Evolutionary conservation across 2,888 invertebrate species (phyloP), one percentile per base, ranked within the genome.

Genomic region (Drosophila pegasa): DNA sequence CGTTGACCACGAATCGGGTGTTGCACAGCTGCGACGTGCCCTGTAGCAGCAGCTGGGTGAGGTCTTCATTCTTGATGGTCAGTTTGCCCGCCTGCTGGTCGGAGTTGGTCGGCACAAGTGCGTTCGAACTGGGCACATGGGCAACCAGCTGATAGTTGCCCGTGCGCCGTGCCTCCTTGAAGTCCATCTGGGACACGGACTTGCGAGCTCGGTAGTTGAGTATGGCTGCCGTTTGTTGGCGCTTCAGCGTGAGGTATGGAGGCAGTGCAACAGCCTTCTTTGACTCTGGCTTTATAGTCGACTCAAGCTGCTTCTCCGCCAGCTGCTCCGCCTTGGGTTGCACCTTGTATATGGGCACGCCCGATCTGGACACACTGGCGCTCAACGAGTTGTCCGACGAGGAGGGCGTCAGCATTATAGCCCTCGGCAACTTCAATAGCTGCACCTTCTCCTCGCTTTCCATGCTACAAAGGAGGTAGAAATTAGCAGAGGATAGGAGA

Each of bases 121-220:
- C 74, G 1, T 52, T 51, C 0, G 83, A 55, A 20, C 48, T 65
- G 12, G 70, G 33, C 16, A 86, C 58, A 52, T 76, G 83, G 4
- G 71, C 60, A 52, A 83, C 82, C 52, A 87, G 29, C 43, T 56
- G 80, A 51, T 80, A 78, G 56, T 73, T 77, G 9, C 80, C 77
- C 0, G 75, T 79, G 27, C 90, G 89, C 5, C 88, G 81, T 0
- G 83, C 75, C 16, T 87, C 84, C 58, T 86, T 89, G 29, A 92
- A 84, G 57, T 92, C 91, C 87, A 91, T 91, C 73, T 91, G 91
- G 0, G 92, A 91, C 0, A 87, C 58, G 0, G 91, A 91, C 43
- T 91, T 91, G 14, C 89, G 78, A 6, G 85, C 76, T 1, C 74
- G 85, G 55, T 81, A 90, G 29, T 79, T 86, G 9, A 90, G 57